phyloP scores from a whole-genome alignment of 2,797 vertebrate species.

The Rousettus madagascariensis region DNA sequence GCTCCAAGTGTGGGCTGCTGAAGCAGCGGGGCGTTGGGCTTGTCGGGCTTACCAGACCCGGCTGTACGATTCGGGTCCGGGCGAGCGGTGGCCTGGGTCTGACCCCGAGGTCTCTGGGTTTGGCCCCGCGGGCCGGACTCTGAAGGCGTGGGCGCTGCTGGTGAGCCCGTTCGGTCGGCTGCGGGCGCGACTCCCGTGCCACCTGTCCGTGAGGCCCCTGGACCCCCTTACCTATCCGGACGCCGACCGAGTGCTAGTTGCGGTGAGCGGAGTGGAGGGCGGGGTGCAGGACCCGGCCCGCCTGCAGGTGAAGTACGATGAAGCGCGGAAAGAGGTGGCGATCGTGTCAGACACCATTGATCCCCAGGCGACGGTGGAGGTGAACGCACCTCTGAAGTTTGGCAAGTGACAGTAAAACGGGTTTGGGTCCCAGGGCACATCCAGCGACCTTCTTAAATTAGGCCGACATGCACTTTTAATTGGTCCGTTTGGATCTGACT shows the following conservation, averaged over 20 bases:
- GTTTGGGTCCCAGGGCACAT: neutral
- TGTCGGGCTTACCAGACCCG: neutral
- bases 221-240: slow-evolving; percentile 88
- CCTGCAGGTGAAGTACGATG: slow-evolving; percentile 88
- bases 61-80: neutral
- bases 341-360: slow-evolving; percentile 81
- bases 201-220: slow-evolving; percentile 87
- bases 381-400: slow-evolving; percentile 89
- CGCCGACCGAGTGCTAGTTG: slow-evolving; percentile 88
- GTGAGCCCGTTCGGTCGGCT: slow-evolving; percentile 90
- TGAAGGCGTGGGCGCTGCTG: slow-evolving; percentile 86
- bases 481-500: neutral
- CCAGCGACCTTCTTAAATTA: neutral
- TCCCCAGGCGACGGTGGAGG: slow-evolving; percentile 84
- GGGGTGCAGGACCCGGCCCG: slow-evolving; percentile 71
- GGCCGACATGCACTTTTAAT: neutral
- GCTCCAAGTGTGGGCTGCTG: neutral
- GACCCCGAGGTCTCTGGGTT: neutral
- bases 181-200: slow-evolving; percentile 87
- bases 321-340: slow-evolving; percentile 83
- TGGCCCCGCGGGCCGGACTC: neutral
- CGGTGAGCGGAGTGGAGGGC: slow-evolving; percentile 74
- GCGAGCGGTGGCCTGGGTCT: neutral
- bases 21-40: neutral
- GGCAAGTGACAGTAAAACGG: slow-evolving; percentile 84